Base-by-base conservation (phyloP, 2,113 vertebrate species). In the Cephalophus harveyi region DNA sequence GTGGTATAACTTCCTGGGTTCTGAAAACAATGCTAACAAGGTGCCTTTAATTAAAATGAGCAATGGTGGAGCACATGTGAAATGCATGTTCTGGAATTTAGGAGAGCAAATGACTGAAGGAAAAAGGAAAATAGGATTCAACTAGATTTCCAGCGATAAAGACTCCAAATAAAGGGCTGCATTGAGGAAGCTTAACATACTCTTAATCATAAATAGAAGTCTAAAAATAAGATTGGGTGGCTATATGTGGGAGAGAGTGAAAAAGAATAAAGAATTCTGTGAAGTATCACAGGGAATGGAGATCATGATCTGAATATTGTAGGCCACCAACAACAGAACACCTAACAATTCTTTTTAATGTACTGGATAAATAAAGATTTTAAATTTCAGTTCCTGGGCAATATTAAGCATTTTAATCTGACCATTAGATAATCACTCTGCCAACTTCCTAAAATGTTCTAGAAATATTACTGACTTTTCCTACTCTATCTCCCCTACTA, bases 381-480 rank as follows among this genome's bases (percentile, higher is more conserved):
- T 54, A 83, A 76, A 46, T 54, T 86, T 50, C 55, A 94, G 55
- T n/a, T 88, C 27, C n/a, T 89, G 28, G 7, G 50, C 33, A 91
- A 36, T 83, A 86, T 36, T 86, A 83, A 95, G 21, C 92, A 62
- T 89, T 23, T 87, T 95, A 87, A 86, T 89, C 21, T 25, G 36
- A 36, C 36, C 55, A 8, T 76, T 83, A 55, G 5, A 62, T 87
- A 76, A 27, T 92, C 13, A 90, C 43, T 89, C 54, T 95, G 74
- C 40, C 54, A 91, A 91, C 54, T 96, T 94, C 91, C 55, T 96
- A n/a, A 96, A 97, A 78, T 87, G 40, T 82, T 79, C 13, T 91
- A 43, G 76, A 95, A 94, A 30, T 94, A 78, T 43, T 86, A 36
- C 36, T 67, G 33, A 88, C 11, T 85, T 94, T 50, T 64, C 55